These are phyloP conservation scores for Leucosticte australis DNA, from an alignment of 2,113 vertebrate species.

Conservation along the genomic window DNA sequence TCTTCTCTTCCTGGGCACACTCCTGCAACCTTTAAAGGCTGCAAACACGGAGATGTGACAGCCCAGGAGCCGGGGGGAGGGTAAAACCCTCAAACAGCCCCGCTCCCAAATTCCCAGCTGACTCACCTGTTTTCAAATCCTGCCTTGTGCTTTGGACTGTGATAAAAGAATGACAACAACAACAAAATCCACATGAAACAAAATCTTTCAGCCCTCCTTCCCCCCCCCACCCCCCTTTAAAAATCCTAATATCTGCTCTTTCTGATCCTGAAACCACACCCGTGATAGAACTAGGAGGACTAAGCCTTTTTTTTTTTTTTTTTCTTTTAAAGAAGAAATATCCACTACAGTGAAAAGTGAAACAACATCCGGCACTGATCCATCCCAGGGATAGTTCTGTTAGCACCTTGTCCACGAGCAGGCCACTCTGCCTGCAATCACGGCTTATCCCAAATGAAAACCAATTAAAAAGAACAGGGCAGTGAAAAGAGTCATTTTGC, in stretches of 20 bases:
- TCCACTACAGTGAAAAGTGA: not conserved
- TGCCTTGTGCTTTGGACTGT: not conserved
- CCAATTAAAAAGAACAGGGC: not conserved
- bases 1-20: not conserved
- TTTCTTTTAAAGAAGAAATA: not conserved
- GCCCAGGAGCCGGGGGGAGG: not conserved
- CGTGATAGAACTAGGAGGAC: not conserved
- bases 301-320: not conserved
- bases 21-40: not conserved
- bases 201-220: not conserved
- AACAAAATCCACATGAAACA: not conserved
- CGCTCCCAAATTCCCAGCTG: not conserved
- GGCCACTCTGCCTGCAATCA: not conserved
- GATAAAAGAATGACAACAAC: not conserved
- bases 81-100: not conserved
- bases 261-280: not conserved
- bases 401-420: not conserved
- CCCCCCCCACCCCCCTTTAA: not conserved
- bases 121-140: slow-evolving; percentile 35
- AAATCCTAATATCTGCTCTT: not conserved
- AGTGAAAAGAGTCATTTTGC: not conserved
- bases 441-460: not conserved
- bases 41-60: not conserved
- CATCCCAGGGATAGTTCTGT: slow-evolving; percentile 1
- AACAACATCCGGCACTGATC: not conserved